Evolutionary conservation across 2,888 invertebrate genomes (phyloP), one percentile per base, ranked within the genome.

Genomic region (Heliconius sara): DNA sequence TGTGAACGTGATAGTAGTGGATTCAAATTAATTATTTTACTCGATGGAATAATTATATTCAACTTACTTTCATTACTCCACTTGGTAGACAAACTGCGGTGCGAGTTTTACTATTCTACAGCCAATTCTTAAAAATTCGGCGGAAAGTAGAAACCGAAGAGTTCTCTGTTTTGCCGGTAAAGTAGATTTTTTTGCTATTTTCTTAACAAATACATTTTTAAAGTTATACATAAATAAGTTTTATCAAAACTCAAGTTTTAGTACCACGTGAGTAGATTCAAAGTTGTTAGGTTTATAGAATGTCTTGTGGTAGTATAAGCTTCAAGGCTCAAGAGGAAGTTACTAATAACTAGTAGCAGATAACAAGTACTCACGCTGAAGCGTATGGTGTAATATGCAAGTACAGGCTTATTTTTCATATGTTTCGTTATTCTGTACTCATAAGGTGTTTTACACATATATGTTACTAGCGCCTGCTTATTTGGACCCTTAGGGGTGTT

Each of bases 341-440:
- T 68, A 2, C 39, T 68, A n/a, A 68, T 43, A 68, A 68, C 43
- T 43, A 68, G 68, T 43, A 68, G n/a, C 68, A 25, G 39, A 68
- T 68, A 43, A 68, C 68, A 68, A 43, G 68, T 68, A 39, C 25
- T 68, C 43, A 68, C n/a, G 39, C 22, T 43, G 25, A 68, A 43
- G 39, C 66, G 68, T 68, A 68, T 68, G 39, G 39, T 13, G 25
- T 68, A 68, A 43, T 68, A 68, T 68, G 68, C n/a, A 68, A 68
- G 43, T 68, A 43, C 5, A 5, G 39, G 43, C 25, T 68, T n/a
- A 7, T 13, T 68, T 13, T n/a, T 34, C 34, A 39, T 22, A 43
- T 67, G 5, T 67, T 67, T 67, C 19, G 6, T 43, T 12, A 13
- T 25, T 16, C 16, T 27, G 16, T 30, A 7, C 19, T 4, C 12